These are phyloP conservation scores for Catonia carolina DNA, from an alignment of 2,888 invertebrate species.

Conservation along the genomic window DNA sequence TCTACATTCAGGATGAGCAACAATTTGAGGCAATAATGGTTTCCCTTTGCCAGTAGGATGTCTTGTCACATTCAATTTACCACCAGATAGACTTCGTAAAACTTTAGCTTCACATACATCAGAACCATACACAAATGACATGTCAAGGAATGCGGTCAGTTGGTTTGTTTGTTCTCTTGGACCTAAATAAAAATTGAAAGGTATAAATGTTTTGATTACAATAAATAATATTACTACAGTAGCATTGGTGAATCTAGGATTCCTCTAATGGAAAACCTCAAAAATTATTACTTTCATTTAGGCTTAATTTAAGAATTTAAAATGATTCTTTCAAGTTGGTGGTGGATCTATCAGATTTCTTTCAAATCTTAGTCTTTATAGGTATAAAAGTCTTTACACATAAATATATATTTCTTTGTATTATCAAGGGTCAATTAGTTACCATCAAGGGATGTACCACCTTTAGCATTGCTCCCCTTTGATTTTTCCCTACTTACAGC, in stretches of 20 bases:
- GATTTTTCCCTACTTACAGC: too few species aligned
- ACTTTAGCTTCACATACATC: conserved; percentile 44
- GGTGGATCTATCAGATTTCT: too few species aligned
- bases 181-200: conserved; percentile 32
- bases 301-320: too few species aligned
- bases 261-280: conserved; percentile 42
- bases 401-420: too few species aligned
- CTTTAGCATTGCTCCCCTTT: too few species aligned
- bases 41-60: conserved; percentile 38
- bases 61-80: conserved; percentile 41
- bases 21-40: conserved; percentile 45
- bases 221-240: conserved; percentile 1
- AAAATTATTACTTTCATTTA: too few species aligned
- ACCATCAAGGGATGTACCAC: too few species aligned
- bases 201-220: neutral
- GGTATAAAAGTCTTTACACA: too few species aligned
- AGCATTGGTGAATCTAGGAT: conserved; percentile 41
- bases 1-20: conserved; percentile 39
- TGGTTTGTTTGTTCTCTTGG: conserved; percentile 48
- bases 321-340: too few species aligned
- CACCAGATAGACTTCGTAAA: conserved; percentile 45
- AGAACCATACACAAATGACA: conserved; percentile 50
- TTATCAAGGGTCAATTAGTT: too few species aligned
- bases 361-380: too few species aligned
- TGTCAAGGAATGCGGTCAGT: conserved; percentile 50